Percentiles rank a stretch among this genome's conserved stretches.
phyloP scores from a whole-genome alignment of 2,888 invertebrate species.

The Cheilosia vernalis region DNA sequence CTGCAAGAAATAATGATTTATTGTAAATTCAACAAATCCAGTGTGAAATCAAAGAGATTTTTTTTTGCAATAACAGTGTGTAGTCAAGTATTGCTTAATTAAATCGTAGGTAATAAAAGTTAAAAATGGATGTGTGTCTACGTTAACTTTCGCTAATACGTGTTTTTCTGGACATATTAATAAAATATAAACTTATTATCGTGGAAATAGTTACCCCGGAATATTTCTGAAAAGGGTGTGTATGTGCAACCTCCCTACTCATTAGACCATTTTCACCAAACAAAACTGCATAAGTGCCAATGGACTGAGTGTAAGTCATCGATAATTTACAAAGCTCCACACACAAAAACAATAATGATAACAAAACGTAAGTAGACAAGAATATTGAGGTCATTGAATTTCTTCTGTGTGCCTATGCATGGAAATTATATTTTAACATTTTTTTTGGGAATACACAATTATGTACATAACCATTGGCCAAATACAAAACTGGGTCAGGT shows the following conservation, averaged over 20 bases:
- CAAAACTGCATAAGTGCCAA: constrained; percentile 3
- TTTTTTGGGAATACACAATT: constrained; percentile 25
- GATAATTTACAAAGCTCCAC: constrained; percentile 19
- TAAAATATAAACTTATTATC: background rate
- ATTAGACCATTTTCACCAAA: background rate
- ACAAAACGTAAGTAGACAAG: constrained; percentile 45
- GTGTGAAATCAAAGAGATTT: background rate
- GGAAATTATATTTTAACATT: constrained; percentile 10
- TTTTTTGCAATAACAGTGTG: constrained; percentile 23
- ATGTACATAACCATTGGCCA: constrained; percentile 18
- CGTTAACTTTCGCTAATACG: too few relatives aligned
- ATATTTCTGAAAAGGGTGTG: constrained; percentile 29
- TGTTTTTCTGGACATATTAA: background rate
- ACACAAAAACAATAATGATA: constrained; percentile 52
- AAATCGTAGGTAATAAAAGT: background rate
- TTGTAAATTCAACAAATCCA: background rate
- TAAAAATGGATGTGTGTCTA: background rate
- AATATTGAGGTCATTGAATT: constrained; percentile 50
- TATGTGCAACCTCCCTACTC: constrained; percentile 13
- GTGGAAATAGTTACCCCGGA: constrained; percentile 1
- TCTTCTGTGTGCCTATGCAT: constrained; percentile 16
- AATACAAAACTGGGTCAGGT: constrained; percentile 38
- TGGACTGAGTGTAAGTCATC: constrained; percentile 17
- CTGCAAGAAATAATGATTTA: too few relatives aligned
- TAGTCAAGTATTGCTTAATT: constrained; percentile 11